Evolutionary conservation across 2,113 vertebrate genomes (phyloP), one percentile per base, ranked within the genome.

Genomic region (Datnioides undecimradiatus): DNA sequence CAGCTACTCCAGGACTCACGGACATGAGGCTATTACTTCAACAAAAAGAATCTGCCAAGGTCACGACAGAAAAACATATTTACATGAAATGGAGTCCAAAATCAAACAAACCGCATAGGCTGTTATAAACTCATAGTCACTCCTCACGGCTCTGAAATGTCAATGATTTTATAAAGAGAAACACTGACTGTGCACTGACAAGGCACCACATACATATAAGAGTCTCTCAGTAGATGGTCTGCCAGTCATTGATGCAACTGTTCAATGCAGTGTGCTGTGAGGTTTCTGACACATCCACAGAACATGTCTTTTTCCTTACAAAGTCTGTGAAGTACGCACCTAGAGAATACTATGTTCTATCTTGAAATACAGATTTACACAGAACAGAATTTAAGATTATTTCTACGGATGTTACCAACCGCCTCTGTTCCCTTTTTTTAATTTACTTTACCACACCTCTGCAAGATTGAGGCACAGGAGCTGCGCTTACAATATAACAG

Each of bases 111-210:
- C 17, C 38, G 5, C 33, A n/a, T n/a, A 36, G n/a, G 43, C 58
- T 74, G 33, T 62, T 27, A 62, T 10, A 31, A 27, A 51, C 43
- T 54, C 38, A 25, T 33, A 17, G 33, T 82, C 29, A 38, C 43
- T 38, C 49, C 23, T 60, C 48, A 49, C 27, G n/a, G 8, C 60
- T 69, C 43, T 58, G 17, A 65, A 41, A 55, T 52, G 21, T 51
- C 27, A 36, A 36, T n/a, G 49, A 38, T 19, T 68, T 57, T 34
- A 66, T 43, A 3, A 43, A 74, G 45, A 66, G 36, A 43, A 74
- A 84, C 77, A 66, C 52, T 84, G 46, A 66, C 52, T 84, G 46
- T 70, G 38, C 16, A 13, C 7, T 52, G 59, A 71, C 25, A 31
- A 40, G 16, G 48, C 63, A 80, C 17, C 31, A 23, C 43, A 21